Base-by-base conservation (phyloP, 2,888 invertebrate species). In the Callosobruchus maculatus region DNA sequence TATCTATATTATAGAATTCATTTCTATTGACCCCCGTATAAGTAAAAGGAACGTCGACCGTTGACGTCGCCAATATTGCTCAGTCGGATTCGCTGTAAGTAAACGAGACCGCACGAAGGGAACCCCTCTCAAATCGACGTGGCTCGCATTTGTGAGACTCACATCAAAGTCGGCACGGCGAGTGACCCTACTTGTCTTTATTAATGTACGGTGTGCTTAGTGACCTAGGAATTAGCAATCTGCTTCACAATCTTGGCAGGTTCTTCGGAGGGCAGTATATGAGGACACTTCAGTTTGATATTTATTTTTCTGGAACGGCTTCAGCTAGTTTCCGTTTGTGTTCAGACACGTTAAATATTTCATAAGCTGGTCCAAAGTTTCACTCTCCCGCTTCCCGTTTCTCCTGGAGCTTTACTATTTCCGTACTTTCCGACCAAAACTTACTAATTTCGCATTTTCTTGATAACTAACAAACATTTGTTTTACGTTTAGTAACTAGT, bases 291-390 rank as follows among this genome's bases (percentile, higher is more conserved):
- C 78, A 79, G 78, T 81, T 82, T 81, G 82, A 77, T 82, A 83
- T 84, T 84, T 84, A 84, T 83, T 83, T 81, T 81, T 79, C 81
- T 77, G 80, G 78, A 81, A 81, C 81, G 80, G 79, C 79, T 80
- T 79, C 80, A 74, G 72, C 76, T 75, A 75, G 76, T 77, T 79
- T 77, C 80, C 80, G 79, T 81, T 82, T 79, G 76, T 77, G 80
- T 80, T 82, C 80, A 79, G 82, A 80, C 79, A 75, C 76, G 76
- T 79, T 83, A 81, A 83, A 83, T 83, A 83, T 82, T 82, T 82
- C 82, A 82, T 80, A 78, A 79, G 76, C 72, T 75, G 75, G 78
- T 82, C 80, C 82, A 81, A 80, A 80, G 80, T 78, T 78, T 79
- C 77, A 74, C 78, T 74, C 31, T 70, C 75, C 49, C 13, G 5